A percentile compares a stretch with the other conserved stretches of the same genome.
phyloP scores from a whole-genome alignment of 2,888 invertebrate genomes.

The Euzetes globulus region DNA sequence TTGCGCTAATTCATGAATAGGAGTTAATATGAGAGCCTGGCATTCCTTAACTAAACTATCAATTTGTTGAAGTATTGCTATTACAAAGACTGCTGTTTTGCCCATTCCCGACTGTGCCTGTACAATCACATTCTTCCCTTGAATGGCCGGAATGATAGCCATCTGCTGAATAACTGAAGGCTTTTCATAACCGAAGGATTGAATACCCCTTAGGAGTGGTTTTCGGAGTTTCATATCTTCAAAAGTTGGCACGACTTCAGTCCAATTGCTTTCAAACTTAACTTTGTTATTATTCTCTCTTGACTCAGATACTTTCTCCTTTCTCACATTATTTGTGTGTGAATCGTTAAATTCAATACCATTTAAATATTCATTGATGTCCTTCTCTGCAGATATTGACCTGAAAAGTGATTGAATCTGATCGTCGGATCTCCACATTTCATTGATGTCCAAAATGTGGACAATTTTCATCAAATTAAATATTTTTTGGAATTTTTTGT shows the following conservation, averaged over 20 bases:
- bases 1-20: conserved; percentile 75
- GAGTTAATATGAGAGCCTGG: conserved; percentile 95
- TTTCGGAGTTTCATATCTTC: conserved; percentile 98
- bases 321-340: no score
- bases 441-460: no score
- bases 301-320: no score
- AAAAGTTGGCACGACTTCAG: conserved; percentile 56
- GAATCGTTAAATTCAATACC: no score
- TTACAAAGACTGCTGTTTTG: conserved; percentile 98
- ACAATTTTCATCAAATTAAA: no score
- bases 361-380: no score
- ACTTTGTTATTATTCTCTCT: no score
- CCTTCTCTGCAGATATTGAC: no score
- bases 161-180: conserved; percentile 99
- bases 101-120: conserved; percentile 99
- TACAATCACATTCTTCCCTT: conserved; percentile 80
- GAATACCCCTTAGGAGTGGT: conserved; percentile 91
- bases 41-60: conserved; percentile 80
- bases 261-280: conserved; percentile 36
- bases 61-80: conserved; percentile 95
- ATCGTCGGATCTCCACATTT: no score
- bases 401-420: no score
- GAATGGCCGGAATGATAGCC: conserved; percentile 90
- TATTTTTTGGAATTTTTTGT: no score
- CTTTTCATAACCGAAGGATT: conserved; percentile 99